Evolutionary conservation across 2,113 vertebrate species (phyloP), one percentile per base, ranked within the genome.

Genomic region (Trichomycterus rosablanca): DNA sequence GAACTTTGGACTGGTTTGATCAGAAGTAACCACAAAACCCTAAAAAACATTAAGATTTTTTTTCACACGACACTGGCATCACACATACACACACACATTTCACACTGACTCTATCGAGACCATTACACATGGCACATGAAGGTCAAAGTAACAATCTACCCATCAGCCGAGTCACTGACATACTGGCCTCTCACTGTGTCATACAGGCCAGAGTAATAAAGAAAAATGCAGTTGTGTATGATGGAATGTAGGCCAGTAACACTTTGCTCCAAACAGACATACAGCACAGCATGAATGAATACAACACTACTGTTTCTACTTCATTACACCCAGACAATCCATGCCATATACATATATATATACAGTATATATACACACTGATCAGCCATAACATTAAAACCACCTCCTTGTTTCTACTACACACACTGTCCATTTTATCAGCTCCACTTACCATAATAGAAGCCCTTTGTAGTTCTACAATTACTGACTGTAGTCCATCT

Each of bases 81-180:
- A 12, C 15, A 2, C 32, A 48, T 30, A 48, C 50, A 30, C 6
- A 18, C 22, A 7, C 34, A 62, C 14, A 42, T 55, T 14, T 22
- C 7, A n/a, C n/a, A n/a, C n/a, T n/a, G n/a, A n/a, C n/a, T n/a
- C 15, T 16, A 19, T 8, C 3, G 2, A 15, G 16, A 42, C 22
- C 24, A 52, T 44, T 63, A 53, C 32, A n/a, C 11, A 51, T 16
- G 48, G 51, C 60, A 61, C 45, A 68, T 39, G 35, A 73, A 68
- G 71, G 71, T 73, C 56, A 61, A 10, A 30, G 51, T 16, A 39
- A 65, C 62, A 60, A 65, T 68, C 60, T 63, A 35, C 71, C 55
- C 65, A 59, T 42, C 35, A 64, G 49, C 37, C 50, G 44, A 51
- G 54, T 48, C 18, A 19, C 50, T 59, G 48, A 39, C 23, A 37